Evolutionary conservation across 2,797 vertebrate genomes (phyloP), one percentile per base, ranked within the genome.

Genomic region (Acipenser oxyrinchus): DNA sequence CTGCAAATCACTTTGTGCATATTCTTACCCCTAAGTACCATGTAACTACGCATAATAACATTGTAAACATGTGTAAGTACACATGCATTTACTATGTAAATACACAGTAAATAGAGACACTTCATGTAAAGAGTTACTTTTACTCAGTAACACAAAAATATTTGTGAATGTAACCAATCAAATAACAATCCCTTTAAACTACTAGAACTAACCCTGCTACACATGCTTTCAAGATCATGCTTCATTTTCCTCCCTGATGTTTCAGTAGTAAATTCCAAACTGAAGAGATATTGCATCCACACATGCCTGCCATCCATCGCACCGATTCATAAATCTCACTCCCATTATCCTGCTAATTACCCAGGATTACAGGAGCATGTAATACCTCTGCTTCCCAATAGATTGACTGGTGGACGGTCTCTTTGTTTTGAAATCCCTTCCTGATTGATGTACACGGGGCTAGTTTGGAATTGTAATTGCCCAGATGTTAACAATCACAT

Each of bases 351-450:
- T 86, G 82, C 91, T 95, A 95, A 95, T 95, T 95, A 94, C 91
- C 89, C 86, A 75, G 90, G 92, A 90, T 90, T 91, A 91, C 88
- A 88, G 90, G 87, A 91, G 89, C 90, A 91, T 91, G 90, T 91
- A 91, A 91, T 91, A 87, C 88, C 83, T 82, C 86, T 87, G 89
- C 91, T 90, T 92, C 90, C 89, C 88, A 78, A 82, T 89, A 93
- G 92, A 94, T 94, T 93, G 93, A 95, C 89, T 93, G 88, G 91
- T 87, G 89, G 90, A 93, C 81, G 89, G 88, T 94, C 90, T 90
- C 92, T 93, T 95, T 95, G 92, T 95, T 95, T 95, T 95, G 91
- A 93, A 93, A 94, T 93, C 89, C 88, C 93, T 93, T 92, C 88
- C 91, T 94, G 93, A 94, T 95, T 95, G 91, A 93, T 91, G 87